Evolutionary conservation across 1,140 invertebrate genomes (phyloP).

Genomic region (Parapsyche elsis): DNA sequence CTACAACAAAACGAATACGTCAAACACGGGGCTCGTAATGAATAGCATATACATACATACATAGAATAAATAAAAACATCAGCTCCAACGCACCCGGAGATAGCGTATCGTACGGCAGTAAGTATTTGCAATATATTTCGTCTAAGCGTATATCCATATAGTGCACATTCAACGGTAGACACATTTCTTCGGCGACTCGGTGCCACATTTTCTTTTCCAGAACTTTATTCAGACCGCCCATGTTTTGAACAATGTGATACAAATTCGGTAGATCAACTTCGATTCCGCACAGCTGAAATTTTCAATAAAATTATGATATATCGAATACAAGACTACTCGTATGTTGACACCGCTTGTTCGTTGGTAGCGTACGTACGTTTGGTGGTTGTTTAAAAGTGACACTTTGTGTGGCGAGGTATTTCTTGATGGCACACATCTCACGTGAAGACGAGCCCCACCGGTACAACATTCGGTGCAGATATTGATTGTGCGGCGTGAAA

Average conservation of each 20-base stretch:
- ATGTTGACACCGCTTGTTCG: no score
- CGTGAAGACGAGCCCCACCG: constrained; percentile 91
- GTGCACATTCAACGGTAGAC: constrained; percentile 84
- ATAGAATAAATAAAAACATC: constrained; percentile 41
- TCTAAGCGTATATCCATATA: constrained; percentile 88
- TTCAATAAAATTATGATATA: neutral
- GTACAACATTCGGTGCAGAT: constrained; percentile 88
- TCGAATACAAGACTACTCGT: neutral
- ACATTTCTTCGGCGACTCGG: constrained; percentile 88
- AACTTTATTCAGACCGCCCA: constrained; percentile 89
- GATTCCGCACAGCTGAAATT: constrained; percentile 82
- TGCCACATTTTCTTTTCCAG: constrained; percentile 93
- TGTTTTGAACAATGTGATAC: constrained; percentile 85
- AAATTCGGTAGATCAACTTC: constrained; percentile 90
- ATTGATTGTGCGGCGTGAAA: constrained; percentile 92
- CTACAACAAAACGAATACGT: constrained; percentile 58
- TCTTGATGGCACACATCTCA: constrained; percentile 87
- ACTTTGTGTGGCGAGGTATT: constrained; percentile 83
- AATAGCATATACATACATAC: constrained; percentile 29
- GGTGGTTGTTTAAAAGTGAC: constrained; percentile 81
- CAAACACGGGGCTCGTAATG: no score
- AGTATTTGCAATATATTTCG: constrained; percentile 93
- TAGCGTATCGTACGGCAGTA: constrained; percentile 90
- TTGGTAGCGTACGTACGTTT: constrained; percentile 68
- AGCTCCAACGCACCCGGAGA: constrained; percentile 70